phyloP scores from a whole-genome alignment of 2,888 invertebrate genomes.

The Parascotia fuliginaria region DNA sequence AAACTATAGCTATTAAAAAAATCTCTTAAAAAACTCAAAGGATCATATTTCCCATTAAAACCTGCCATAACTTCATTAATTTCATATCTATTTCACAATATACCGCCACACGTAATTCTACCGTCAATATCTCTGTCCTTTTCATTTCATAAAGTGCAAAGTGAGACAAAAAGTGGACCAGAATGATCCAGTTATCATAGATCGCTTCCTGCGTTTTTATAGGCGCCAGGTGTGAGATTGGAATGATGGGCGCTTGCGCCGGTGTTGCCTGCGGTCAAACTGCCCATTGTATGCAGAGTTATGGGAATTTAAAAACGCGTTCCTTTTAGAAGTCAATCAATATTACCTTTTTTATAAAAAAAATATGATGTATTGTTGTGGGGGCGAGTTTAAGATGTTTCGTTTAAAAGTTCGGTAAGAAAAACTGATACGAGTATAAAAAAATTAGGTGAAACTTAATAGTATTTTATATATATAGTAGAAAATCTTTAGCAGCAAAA shows the following conservation, averaged over 20 bases:
- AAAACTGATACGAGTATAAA: no score
- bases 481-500: no score
- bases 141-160: constrained; percentile 9
- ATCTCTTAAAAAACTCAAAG: neutral
- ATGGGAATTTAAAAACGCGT: constrained; percentile 23
- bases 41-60: neutral
- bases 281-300: constrained; percentile 16
- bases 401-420: neutral
- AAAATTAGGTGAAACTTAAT: no score
- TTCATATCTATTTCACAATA: constrained; percentile 17
- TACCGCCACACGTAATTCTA: constrained; percentile 12
- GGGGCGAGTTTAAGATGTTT: no score
- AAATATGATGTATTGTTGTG: neutral
- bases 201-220: constrained; percentile 43
- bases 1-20: neutral
- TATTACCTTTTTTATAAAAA: neutral
- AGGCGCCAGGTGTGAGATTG: constrained; percentile 43
- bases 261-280: constrained; percentile 15
- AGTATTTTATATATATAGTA: no score
- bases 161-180: constrained; percentile 39
- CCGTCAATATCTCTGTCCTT: constrained; percentile 12
- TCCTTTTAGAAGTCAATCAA: neutral
- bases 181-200: constrained; percentile 29
- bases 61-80: constrained; percentile 12
- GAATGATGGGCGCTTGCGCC: constrained; percentile 25